Base-by-base conservation (phyloP, 2,888 invertebrate genomes). In the Cerastoderma edule region DNA sequence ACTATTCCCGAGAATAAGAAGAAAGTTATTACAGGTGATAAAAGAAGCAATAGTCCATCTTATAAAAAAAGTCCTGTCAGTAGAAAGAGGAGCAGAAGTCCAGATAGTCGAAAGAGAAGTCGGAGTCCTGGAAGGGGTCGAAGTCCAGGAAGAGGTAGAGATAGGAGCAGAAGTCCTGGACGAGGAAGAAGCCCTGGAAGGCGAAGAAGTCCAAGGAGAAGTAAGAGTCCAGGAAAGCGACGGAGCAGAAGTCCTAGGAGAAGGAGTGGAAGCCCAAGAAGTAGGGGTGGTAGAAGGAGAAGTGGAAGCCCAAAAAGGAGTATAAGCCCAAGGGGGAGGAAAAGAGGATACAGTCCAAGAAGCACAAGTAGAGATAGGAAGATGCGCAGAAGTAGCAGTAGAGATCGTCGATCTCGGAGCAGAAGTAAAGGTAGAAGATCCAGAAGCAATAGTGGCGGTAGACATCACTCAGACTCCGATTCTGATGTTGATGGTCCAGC, bases 401-500 rank as follows among this genome's bases (percentile, higher is more conserved):
- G 76, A 57, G 67, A 75, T 35, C 71, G 72, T 57, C 30, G 33
- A 27, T 48, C 28, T 39, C 35, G 56, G 30, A 54, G 64, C 35
- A 63, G 66, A 66, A 44, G 57, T 39, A 54, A 57, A 53, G 48
- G 53, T 50, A 69, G 77, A 66, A 71, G 70, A 16, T 44, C 53
- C n/a, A 64, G 67, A 54, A 72, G 70, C 54, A 32, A 67, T 22
- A 69, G 67, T n/a, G 67, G 63, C 24, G 60, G 63, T 32, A 72
- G 72, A n/a, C 33, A 32, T 22, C 68, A 68, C 35, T 22, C 46
- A 5, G 67, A 53, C 0, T 75, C 78, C 27, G 78, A 78, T 56
- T 78, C 78, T 44, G 78, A 78, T 57, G 32, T 66, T 46, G 75
- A 75, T 78, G 81, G 72, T 27, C 78, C 81, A 27, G 81, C 73